phyloP scores from a whole-genome alignment of 1,140 invertebrate genomes.

The Ridgeia piscesae region DNA sequence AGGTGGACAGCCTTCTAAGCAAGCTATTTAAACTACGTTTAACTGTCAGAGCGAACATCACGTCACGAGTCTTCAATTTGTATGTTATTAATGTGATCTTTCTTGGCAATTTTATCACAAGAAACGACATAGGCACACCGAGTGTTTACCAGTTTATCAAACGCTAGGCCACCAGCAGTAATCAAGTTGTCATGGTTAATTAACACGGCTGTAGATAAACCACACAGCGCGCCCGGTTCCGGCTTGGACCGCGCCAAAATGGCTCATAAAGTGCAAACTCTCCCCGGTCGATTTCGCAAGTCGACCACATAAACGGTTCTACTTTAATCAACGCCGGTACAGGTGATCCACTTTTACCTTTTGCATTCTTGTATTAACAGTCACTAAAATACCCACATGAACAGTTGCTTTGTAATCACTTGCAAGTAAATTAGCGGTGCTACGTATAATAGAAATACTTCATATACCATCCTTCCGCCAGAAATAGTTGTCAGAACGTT shows the following conservation, averaged over 20 bases:
- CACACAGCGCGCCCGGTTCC: not conserved
- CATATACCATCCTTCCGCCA: not conserved
- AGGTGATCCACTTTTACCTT: not conserved
- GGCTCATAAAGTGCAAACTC: not conserved
- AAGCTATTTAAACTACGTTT: too few relatives aligned
- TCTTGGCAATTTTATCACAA: not conserved
- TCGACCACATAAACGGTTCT: not conserved
- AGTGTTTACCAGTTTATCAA: not conserved
- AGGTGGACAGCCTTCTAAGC: too few relatives aligned
- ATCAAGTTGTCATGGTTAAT: not conserved
- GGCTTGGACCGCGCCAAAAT: not conserved
- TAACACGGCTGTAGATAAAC: not conserved
- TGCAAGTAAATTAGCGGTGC: not conserved
- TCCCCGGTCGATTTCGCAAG: not conserved
- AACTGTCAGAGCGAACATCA: too few relatives aligned
- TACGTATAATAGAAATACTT: not conserved
- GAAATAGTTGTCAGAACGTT: not conserved
- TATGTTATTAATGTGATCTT: not conserved
- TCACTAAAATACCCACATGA: not conserved
- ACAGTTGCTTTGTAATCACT: not conserved
- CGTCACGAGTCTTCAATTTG: not conserved
- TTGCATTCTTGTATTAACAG: not conserved
- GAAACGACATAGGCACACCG: not conserved
- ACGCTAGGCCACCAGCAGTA: not conserved
- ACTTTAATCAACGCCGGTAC: not conserved